Percentiles rank a stretch among this genome's conserved stretches.
phyloP scores from a whole-genome alignment of 2,113 vertebrate species.

The Podarcis muralis region DNA sequence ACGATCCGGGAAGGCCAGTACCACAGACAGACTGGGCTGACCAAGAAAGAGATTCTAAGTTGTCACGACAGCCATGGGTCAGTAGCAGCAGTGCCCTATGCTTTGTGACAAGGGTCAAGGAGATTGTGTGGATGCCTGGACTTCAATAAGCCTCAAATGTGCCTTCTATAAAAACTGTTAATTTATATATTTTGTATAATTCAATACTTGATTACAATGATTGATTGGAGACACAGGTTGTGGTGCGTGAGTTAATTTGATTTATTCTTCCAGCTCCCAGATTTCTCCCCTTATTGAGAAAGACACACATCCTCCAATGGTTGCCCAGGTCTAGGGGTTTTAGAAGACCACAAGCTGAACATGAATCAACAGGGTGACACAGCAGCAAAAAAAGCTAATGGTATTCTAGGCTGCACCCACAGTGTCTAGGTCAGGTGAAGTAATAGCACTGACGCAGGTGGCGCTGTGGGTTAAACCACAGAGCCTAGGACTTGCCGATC shows the following conservation, averaged over 20 bases:
- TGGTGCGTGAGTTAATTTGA: constrained; percentile 7
- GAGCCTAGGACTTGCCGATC: too few relatives aligned
- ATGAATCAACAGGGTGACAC: too few relatives aligned
- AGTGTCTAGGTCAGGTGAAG: too few relatives aligned
- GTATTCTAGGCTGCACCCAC: too few relatives aligned
- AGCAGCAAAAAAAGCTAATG: too few relatives aligned
- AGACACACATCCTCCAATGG: too few relatives aligned
- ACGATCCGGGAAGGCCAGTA: constrained; percentile 88
- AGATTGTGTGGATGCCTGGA: constrained; percentile 20
- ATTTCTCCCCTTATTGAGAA: too few relatives aligned
- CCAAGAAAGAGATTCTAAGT: constrained; percentile 82
- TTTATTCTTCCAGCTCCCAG: not conserved
- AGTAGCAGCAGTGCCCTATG: constrained; percentile 44
- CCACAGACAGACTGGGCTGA: constrained; percentile 83
- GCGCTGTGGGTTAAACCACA: too few relatives aligned
- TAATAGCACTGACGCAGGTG: too few relatives aligned
- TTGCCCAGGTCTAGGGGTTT: too few relatives aligned
- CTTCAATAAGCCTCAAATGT: constrained; percentile 50
- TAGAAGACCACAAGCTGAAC: too few relatives aligned
- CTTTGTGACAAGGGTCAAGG: constrained; percentile 62
- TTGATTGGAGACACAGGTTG: not conserved
- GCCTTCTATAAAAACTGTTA: constrained; percentile 68
- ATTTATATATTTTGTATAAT: constrained; percentile 75
- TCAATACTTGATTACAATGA: constrained; percentile 51
- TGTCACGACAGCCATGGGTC: constrained; percentile 74